A percentile compares a stretch with the other conserved stretches of the same genome.
These are phyloP conservation scores for Trichomycterus rosablanca DNA, from an alignment of 2,113 vertebrate species.

Conservation along the genomic window DNA sequence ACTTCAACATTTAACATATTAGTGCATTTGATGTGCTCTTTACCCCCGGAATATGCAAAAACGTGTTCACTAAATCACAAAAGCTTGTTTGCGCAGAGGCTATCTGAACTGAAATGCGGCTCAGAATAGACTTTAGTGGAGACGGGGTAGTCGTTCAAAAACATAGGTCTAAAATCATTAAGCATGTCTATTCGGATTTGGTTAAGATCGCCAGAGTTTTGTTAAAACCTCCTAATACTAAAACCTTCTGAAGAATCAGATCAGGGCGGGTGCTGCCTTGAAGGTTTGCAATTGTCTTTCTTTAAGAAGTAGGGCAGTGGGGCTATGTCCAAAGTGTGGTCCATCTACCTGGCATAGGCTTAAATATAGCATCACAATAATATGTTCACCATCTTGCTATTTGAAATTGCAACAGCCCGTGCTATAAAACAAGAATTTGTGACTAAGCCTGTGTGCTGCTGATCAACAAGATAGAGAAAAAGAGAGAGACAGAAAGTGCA, in stretches of 20 bases:
- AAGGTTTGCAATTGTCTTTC: too few relatives aligned
- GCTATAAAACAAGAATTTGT: conserved; percentile 7
- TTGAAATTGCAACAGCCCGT: not conserved
- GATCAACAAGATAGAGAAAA: conserved; percentile 7
- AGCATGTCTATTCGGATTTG: conserved; percentile 41
- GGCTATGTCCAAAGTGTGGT: not conserved
- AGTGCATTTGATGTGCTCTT: conserved; percentile 77
- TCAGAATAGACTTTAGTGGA: too few relatives aligned
- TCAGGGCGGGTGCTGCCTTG: not conserved
- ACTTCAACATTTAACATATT: conserved; percentile 70
- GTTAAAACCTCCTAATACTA: too few relatives aligned
- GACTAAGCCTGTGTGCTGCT: conserved; percentile 40
- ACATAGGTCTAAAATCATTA: conserved; percentile 41
- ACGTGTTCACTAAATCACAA: conserved; percentile 49
- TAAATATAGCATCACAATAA: not conserved
- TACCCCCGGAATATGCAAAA: conserved; percentile 36
- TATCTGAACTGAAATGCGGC: conserved; percentile 55
- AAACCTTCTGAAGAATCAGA: conserved; percentile 43
- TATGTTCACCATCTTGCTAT: not conserved
- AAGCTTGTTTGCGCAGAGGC: conserved; percentile 56
- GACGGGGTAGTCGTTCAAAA: conserved; percentile 20
- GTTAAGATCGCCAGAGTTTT: conserved; percentile 20
- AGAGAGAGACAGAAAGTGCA: conserved; percentile 49
- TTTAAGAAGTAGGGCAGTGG: conserved; percentile 18
- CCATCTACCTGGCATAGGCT: not conserved